A percentile compares a stretch with the other conserved stretches of the same genome.
Conservation (phyloP, 2,113 vertebrate genomes). For the Elachura formosa region DNA sequence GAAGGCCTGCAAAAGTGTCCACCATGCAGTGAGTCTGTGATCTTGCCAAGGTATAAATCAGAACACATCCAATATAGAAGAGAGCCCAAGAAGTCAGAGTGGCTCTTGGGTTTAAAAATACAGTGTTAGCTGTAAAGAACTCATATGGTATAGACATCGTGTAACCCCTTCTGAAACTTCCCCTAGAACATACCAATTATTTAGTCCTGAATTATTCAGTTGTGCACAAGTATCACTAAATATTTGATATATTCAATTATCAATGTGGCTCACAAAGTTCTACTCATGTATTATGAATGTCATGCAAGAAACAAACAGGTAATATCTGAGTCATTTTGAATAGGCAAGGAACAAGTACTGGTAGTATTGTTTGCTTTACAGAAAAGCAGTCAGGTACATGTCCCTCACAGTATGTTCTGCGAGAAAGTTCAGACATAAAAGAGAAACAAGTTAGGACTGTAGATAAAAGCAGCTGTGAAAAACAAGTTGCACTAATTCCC, state of each 20-base stretch:
- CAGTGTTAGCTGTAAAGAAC: background rate
- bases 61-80: background rate
- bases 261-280: background rate
- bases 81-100: background rate
- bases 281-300: background rate
- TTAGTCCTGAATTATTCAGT: background rate
- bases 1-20: background rate
- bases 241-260: conserved; percentile 4
- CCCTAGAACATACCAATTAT: background rate
- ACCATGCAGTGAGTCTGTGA: rapidly evolving
- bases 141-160: background rate
- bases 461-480: background rate
- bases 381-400: background rate
- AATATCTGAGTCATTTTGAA: background rate
- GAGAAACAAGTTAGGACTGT: background rate
- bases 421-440: background rate
- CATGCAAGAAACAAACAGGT: background rate
- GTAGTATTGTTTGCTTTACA: background rate
- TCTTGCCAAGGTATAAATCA: background rate
- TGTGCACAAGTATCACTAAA: background rate
- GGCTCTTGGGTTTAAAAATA: background rate
- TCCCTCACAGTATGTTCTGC: background rate
- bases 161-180: background rate
- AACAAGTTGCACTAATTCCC: background rate
- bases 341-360: background rate